A percentile compares a stretch with the other conserved stretches of the same genome.
Conservation (phyloP, 2,888 invertebrate genomes). For the Brenthis hecate region DNA sequence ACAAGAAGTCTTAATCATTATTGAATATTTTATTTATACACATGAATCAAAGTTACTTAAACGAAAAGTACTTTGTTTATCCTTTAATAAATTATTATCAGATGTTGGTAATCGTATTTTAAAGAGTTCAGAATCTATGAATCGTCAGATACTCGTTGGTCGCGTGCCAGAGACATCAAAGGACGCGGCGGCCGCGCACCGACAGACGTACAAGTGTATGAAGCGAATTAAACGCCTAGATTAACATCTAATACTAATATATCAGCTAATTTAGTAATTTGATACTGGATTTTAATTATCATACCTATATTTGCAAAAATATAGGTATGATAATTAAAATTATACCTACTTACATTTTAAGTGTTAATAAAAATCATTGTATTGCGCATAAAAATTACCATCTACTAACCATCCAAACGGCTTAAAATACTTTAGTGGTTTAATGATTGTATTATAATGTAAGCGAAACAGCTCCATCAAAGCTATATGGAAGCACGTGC, state of each 20-base stretch:
- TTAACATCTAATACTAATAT: constrained; percentile 3
- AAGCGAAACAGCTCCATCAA: constrained; percentile 3
- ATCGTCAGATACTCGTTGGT: constrained; percentile 33
- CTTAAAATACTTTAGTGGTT: too few relatives aligned
- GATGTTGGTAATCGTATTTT: constrained; percentile 28
- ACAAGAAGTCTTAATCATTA: neutral
- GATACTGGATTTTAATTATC: neutral
- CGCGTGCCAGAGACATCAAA: constrained; percentile 37
- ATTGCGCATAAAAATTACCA: too few relatives aligned
- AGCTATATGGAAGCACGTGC: neutral
- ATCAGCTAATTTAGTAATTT: neutral
- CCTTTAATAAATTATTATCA: constrained; percentile 13
- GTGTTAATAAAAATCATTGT: too few relatives aligned
- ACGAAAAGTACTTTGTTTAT: constrained; percentile 15
- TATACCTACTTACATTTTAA: neutral
- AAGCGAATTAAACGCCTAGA: constrained; percentile 13
- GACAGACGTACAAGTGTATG: constrained; percentile 2
- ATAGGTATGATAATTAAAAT: too few relatives aligned
- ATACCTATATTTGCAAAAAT: neutral
- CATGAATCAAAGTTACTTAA: constrained; percentile 3
- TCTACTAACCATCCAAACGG: too few relatives aligned
- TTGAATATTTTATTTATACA: neutral
- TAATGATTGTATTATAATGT: neutral
- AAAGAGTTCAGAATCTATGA: constrained; percentile 36
- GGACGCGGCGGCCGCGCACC: constrained; percentile 14